Percentiles rank a stretch among this genome's conserved stretches.
Evolutionary conservation across 2,888 invertebrate species (phyloP).

Genomic region (Rhagophthalmus giganteus): DNA sequence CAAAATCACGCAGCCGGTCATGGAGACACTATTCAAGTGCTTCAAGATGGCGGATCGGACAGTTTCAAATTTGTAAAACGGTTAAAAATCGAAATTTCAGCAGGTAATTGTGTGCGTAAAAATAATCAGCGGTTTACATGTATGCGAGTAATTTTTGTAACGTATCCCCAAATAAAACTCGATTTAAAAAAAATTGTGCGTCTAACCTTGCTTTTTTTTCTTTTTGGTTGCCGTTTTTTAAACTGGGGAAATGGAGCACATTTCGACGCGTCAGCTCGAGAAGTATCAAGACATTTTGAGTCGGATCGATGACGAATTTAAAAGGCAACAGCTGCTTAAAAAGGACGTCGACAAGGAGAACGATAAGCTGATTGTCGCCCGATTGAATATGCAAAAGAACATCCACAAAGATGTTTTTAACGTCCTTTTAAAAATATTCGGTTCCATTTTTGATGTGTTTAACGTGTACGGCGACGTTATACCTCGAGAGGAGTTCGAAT

Average conservation of each 20-base stretch:
- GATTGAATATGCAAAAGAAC: slow-evolving; percentile 33
- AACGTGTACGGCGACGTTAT: slow-evolving; percentile 41
- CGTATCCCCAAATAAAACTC: too few species aligned
- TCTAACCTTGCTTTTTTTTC: too few species aligned
- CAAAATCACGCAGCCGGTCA: slow-evolving; percentile 22
- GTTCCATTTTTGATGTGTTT: slow-evolving; percentile 40
- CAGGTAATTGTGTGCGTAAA: too few species aligned
- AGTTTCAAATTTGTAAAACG: too few species aligned
- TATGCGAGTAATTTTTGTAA: too few species aligned
- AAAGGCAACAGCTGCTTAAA: slow-evolving; percentile 39
- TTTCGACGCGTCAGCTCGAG: slow-evolving; percentile 35
- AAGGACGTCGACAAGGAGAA: slow-evolving; percentile 38
- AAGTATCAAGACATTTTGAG: slow-evolving; percentile 44
- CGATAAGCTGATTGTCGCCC: slow-evolving; percentile 39
- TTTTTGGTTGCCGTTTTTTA: too few species aligned
- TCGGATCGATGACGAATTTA: slow-evolving; percentile 44
- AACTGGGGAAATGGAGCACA: slow-evolving; percentile 43
- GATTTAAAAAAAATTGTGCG: too few species aligned
- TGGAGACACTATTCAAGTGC: neutral
- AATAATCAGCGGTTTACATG: too few species aligned
- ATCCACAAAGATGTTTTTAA: slow-evolving; percentile 40
- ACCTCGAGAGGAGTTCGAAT: slow-evolving; percentile 28
- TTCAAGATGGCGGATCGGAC: too few species aligned
- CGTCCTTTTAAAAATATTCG: slow-evolving; percentile 46
- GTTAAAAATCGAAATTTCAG: too few species aligned